phyloP scores from a whole-genome alignment of 2,888 invertebrate genomes.

The Drosophila subquinaria region DNA sequence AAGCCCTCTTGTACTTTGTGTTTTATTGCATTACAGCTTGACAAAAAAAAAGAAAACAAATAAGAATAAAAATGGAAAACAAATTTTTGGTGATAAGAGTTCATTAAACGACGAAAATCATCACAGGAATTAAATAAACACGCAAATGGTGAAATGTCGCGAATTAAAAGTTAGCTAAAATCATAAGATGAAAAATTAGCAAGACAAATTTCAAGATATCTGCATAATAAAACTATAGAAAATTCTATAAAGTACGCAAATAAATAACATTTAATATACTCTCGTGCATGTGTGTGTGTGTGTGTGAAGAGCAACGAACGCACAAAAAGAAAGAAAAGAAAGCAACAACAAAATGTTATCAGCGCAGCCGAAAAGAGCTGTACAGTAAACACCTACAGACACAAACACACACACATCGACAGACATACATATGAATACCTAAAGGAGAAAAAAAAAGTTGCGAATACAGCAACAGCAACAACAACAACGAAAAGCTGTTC shows the following conservation, averaged over 20 bases:
- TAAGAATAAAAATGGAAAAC: slow-evolving; percentile 2
- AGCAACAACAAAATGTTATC: slow-evolving; percentile 74
- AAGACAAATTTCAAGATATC: slow-evolving; percentile 33
- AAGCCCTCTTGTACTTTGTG: slow-evolving; percentile 37
- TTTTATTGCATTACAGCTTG: slow-evolving; percentile 62
- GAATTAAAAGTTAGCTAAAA: slow-evolving; percentile 5
- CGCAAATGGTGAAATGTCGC: slow-evolving; percentile 33
- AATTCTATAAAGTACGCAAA: slow-evolving; percentile 47
- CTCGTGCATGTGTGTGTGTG: slow-evolving; percentile 17
- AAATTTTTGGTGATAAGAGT: slow-evolving; percentile 63
- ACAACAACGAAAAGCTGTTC: slow-evolving; percentile 42
- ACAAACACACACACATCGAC: slow-evolving; percentile 15
- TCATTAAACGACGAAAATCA: slow-evolving; percentile 62
- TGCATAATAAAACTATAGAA: slow-evolving; percentile 52
- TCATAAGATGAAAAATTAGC: slow-evolving; percentile 17
- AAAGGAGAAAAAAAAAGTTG: slow-evolving; percentile 13
- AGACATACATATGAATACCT: too few species aligned
- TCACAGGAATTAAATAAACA: slow-evolving; percentile 19
- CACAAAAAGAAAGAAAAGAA: slow-evolving; percentile 61
- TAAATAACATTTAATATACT: slow-evolving; percentile 30
- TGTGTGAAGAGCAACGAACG: slow-evolving; percentile 60
- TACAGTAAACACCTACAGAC: slow-evolving; percentile 53
- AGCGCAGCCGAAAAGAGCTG: slow-evolving; percentile 55
- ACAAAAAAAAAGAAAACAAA: slow-evolving; percentile 30
- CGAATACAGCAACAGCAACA: slow-evolving; percentile 11